Evolutionary conservation across 1,140 invertebrate genomes (phyloP).

Genomic region (Prorops nasuta): DNA sequence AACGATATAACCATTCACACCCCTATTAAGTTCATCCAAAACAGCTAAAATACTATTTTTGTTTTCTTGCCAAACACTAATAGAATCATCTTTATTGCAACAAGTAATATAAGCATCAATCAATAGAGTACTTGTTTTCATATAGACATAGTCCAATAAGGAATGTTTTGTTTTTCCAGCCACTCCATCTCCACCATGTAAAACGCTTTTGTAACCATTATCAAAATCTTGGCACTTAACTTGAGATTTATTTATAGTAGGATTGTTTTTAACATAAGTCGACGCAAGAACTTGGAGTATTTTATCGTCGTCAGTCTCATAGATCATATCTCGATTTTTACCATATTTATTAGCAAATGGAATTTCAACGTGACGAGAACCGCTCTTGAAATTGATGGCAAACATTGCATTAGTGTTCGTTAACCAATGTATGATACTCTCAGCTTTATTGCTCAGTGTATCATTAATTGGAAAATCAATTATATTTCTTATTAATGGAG

Average conservation of each 20-base stretch:
- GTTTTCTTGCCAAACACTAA: slow-evolving; percentile 41
- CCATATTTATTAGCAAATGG: slow-evolving; percentile 36
- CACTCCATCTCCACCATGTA: slow-evolving; percentile 31
- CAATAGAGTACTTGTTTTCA: slow-evolving; percentile 44
- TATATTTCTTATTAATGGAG: slow-evolving; percentile 14
- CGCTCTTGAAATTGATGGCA: slow-evolving; percentile 47
- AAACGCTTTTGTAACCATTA: slow-evolving; percentile 29
- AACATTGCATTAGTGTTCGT: slow-evolving; percentile 39
- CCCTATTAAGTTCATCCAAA: slow-evolving; percentile 32
- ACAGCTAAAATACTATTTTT: slow-evolving; percentile 38
- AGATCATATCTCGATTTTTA: slow-evolving; percentile 16
- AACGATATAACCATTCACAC: slow-evolving; percentile 59
- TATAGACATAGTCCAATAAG: slow-evolving; percentile 47
- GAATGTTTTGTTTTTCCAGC: slow-evolving; percentile 30
- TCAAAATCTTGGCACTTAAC: slow-evolving; percentile 25
- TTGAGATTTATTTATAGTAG: slow-evolving; percentile 23
- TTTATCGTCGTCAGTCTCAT: slow-evolving; percentile 35
- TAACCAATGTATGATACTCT: slow-evolving; percentile 43
- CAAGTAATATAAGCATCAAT: slow-evolving; percentile 50
- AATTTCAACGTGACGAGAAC: slow-evolving; percentile 46
- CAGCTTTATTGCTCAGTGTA: slow-evolving; percentile 23
- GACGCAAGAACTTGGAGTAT: slow-evolving; percentile 34
- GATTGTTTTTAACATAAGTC: slow-evolving; percentile 35
- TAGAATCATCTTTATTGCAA: slow-evolving; percentile 41
- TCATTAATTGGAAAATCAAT: slow-evolving; percentile 30